Base-by-base conservation (phyloP, 2,888 invertebrate genomes). In the Drosophila robusta region DNA sequence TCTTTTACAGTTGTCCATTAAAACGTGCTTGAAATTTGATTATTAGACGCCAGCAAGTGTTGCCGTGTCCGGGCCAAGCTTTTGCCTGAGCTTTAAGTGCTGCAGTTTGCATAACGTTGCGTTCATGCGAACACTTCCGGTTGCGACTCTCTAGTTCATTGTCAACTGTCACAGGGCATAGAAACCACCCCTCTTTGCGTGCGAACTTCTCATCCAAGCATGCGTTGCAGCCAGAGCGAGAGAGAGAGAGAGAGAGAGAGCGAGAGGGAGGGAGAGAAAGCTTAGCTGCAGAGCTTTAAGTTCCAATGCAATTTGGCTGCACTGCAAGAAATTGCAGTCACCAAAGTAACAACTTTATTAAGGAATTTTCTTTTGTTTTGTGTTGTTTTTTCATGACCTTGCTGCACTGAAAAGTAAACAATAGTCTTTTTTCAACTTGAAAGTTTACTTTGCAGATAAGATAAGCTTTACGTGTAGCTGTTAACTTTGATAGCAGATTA, bases 141-240 rank as follows among this genome's bases (percentile, higher is more conserved):
- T 78, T 70, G 67, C 32, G 26, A 45, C 62, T 55, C 69, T 72
- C 45, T 69, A 85, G 85, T 85, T 85, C 87, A 85, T 80, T 85
- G 87, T 87, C 85, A 85, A 85, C 72, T 69, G 80, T 69, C 71
- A 65, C 56, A 65, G 70, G 56, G 63, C 54, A 64, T 34, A 50
- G 51, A 50, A 52, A 46, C n/a, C 64, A 54, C 58, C 65, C 63
- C 50, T 32, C 14, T 34, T 34, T 52, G 39, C 38, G 8, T 22
- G 14, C 22, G 36, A 32, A 18, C 44, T 58, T 58, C 42, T 14
- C 50, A 18, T 38, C 64, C 12, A 57, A 66, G 61, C 68, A 56
- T 57, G 70, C 69, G 46, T 58, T 76, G 62, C 42, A 47, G 22
- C 41, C 34, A 54, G 42, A 62, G 50, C 34, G 57, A 5, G 5